Evolutionary conservation across 2,888 invertebrate species (phyloP).

Genomic region (Agrotis ipsilon): DNA sequence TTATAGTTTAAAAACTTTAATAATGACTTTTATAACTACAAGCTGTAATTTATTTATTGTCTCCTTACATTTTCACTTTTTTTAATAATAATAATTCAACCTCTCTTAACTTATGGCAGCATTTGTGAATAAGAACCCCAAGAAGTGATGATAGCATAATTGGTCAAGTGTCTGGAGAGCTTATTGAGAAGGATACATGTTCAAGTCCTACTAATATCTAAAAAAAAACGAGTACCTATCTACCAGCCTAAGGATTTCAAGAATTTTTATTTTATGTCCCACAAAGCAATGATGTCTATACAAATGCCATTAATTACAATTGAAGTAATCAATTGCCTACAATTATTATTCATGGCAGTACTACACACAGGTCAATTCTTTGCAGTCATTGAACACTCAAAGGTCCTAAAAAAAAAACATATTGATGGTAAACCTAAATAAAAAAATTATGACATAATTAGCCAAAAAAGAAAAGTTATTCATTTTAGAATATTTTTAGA

Average conservation of each 20-base stretch:
- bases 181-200: no score
- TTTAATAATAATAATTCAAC: no score
- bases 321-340: conserved; percentile 37
- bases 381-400: neutral
- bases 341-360: conserved; percentile 18
- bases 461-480: neutral
- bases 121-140: neutral
- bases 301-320: conserved; percentile 38
- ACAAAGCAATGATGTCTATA: conserved; percentile 24
- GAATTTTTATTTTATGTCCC: neutral
- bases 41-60: neutral
- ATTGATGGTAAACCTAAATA: neutral
- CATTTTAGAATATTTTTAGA: no score
- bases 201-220: no score
- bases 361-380: conserved; percentile 2
- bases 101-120: no score
- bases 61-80: neutral
- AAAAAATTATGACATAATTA: neutral
- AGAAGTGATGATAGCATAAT: no score
- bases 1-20: neutral
- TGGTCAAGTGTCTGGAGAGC: no score
- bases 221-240: no score
- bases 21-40: no score
- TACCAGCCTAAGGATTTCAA: neutral
- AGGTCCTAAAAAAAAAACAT: neutral